These are phyloP conservation scores for Microtus ochrogaster DNA, from an alignment of 2,113 vertebrate genomes.

Conservation along the genomic window DNA sequence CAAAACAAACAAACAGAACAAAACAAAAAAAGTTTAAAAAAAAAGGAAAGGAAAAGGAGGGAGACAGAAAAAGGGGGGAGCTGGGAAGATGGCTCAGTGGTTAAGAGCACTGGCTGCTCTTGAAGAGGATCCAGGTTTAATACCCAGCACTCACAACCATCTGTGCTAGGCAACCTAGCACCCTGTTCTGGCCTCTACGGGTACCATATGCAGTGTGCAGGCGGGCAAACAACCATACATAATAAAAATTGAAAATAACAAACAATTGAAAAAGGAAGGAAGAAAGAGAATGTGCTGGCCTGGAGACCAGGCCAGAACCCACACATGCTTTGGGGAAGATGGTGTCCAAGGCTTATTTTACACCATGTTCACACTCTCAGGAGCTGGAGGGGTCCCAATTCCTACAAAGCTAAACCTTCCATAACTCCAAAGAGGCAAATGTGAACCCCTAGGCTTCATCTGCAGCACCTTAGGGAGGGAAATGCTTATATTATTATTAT, in stretches of 20 bases:
- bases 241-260: not conserved
- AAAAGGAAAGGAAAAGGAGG: not conserved
- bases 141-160: not conserved
- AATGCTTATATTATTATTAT: not conserved
- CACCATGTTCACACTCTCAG: not conserved
- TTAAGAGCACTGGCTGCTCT: not conserved
- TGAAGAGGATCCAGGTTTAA: not conserved
- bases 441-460: not conserved
- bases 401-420: not conserved
- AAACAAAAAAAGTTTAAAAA: not conserved
- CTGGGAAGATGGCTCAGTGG: not conserved
- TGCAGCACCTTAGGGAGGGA: not conserved
- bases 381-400: not conserved
- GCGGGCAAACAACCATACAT: not conserved
- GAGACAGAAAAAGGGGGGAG: not conserved
- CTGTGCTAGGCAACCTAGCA: not conserved
- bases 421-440: not conserved
- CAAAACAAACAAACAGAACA: too few relatives aligned
- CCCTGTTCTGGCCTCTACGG: not conserved
- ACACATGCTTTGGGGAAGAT: not conserved
- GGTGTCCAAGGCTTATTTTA: too few relatives aligned
- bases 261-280: not conserved
- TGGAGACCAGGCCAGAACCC: not conserved
- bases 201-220: not conserved
- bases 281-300: not conserved